Evolutionary conservation across 1,140 invertebrate genomes (phyloP), one percentile per base, ranked within the genome.

Genomic region (Chelonus insularis): DNA sequence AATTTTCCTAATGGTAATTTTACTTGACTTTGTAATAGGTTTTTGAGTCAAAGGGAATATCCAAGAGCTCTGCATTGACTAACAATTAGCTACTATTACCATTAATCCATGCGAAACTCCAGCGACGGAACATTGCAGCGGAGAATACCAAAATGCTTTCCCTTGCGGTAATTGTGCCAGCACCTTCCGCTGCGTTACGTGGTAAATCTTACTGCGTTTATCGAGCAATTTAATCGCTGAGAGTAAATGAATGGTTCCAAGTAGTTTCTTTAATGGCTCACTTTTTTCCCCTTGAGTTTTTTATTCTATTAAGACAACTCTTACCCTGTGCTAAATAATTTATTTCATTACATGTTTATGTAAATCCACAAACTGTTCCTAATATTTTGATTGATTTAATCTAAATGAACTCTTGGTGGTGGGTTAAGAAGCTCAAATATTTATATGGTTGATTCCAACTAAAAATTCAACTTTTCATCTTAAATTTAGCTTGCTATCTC

Each of bases 11-110:
- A 56, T 36, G 12, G 48, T 54, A 41, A 60, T 54, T 54, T 20
- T 54, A 50, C 20, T n/a, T 32, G 36, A 54, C 36, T 60, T 29
- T 41, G 48, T 56, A 56, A 56, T 41, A 20, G 39, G 20, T 47
- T 52, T 39, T 34, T 39, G 29, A 48, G 59, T 47, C 52, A 51
- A 57, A 20, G 36, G 32, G 37, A 54, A 45, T 43, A 59, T 43
- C 16, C 39, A 20, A 8, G 57, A 48, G 50, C 37, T 54, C 56
- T 52, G 62, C 62, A 63, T 63, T 48, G 62, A 63, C 57, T 63
- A 63, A 63, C 62, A 63, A 63, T 63, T 63, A 63, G 62, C 50
- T 55, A 23, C 62, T 56, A 63, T 63, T 63, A 63, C 57, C 62
- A 59, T 63, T 59, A 58, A 59, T 59, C 57, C 56, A 29, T 18